Conservation (phyloP, 2,888 invertebrate genomes). For the Peribatodes rhomboidaria region DNA sequence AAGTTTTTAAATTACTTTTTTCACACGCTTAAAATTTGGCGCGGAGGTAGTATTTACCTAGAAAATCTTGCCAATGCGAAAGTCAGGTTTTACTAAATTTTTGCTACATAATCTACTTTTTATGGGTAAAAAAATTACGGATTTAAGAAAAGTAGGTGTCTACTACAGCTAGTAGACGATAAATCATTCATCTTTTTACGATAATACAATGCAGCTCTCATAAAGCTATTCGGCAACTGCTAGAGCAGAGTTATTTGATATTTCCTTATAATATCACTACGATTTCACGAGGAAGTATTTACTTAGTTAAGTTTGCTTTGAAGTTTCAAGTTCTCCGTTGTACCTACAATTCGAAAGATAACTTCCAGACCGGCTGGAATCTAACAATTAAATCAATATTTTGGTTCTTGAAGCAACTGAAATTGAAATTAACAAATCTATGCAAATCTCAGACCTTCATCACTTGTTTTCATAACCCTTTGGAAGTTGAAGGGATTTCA, state of each 20-base stretch:
- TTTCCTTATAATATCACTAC: not conserved
- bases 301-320: not conserved
- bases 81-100: too few species aligned
- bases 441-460: slow-evolving; percentile 31
- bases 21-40: too few species aligned
- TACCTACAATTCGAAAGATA: not conserved
- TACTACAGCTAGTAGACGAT: too few species aligned
- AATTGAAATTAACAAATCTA: slow-evolving; percentile 30
- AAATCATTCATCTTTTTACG: too few species aligned
- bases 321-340: slow-evolving; percentile 2
- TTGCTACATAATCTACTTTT: too few species aligned
- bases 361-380: slow-evolving; percentile 5
- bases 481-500: slow-evolving; percentile 37
- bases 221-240: too few species aligned
- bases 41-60: too few species aligned
- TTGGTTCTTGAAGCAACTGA: slow-evolving; percentile 23
- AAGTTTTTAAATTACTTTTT: too few species aligned
- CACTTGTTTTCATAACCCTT: slow-evolving; percentile 40
- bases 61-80: too few species aligned
- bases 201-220: too few species aligned
- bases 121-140: too few species aligned
- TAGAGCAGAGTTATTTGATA: not conserved
- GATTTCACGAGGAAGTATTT: not conserved
- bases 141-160: too few species aligned
- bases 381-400: slow-evolving; percentile 27